Evolutionary conservation across 1,140 invertebrate genomes (phyloP).

Genomic region (Trichonephila inaurata): DNA sequence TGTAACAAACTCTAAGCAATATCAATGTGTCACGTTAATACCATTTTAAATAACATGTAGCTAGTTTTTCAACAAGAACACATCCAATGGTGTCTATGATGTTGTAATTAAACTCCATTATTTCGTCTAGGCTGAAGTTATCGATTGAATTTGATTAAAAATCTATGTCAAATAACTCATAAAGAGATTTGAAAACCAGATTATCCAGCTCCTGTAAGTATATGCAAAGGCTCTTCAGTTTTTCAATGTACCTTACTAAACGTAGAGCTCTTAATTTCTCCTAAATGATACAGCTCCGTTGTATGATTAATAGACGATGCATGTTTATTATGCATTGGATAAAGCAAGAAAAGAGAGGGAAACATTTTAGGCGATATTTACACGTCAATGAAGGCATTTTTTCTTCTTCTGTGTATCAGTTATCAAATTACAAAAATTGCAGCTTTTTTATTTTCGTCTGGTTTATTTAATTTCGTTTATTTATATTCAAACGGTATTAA

Average conservation of each 20-base stretch:
- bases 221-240: neutral
- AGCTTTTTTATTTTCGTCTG: too few species aligned
- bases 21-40: too few species aligned
- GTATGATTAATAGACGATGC: neutral
- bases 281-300: neutral
- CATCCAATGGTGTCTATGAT: neutral
- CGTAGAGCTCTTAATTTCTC: neutral
- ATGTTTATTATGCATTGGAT: neutral
- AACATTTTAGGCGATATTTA: too few species aligned
- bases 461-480: too few species aligned
- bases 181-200: slow-evolving; percentile 18
- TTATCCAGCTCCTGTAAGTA: slow-evolving; percentile 1
- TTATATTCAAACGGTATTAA: too few species aligned
- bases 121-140: neutral
- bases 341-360: too few species aligned
- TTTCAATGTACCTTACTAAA: neutral
- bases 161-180: neutral
- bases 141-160: neutral
- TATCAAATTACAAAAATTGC: too few species aligned
- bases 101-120: neutral
- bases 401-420: too few species aligned
- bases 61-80: too few species aligned
- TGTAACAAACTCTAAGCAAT: too few species aligned
- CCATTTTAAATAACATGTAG: too few species aligned
- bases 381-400: too few species aligned